These are phyloP conservation scores for Phyllostomus discolor DNA, from an alignment of 2,113 vertebrate species.

Conservation along the genomic window DNA sequence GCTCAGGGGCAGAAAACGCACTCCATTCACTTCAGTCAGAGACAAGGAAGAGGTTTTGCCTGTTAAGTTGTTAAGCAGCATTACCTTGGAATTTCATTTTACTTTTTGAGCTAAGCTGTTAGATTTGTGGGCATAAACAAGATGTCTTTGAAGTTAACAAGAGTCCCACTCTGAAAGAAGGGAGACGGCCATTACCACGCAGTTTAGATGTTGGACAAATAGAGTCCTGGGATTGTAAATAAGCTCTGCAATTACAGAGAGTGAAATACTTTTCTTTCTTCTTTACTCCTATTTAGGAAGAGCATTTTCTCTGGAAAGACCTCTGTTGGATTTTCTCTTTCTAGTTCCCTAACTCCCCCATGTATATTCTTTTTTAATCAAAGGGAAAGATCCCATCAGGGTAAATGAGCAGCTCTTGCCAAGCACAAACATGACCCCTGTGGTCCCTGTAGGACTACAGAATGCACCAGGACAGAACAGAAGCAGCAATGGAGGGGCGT, in stretches of 20 bases:
- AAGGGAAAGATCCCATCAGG: background rate
- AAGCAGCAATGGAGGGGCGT: accelerated
- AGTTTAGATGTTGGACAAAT: background rate
- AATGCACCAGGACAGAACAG: background rate
- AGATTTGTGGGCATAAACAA: background rate
- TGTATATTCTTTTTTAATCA: background rate
- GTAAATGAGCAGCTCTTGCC: background rate
- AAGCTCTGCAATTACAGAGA: background rate
- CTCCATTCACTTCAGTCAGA: background rate
- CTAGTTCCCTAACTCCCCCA: background rate
- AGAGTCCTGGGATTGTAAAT: background rate
- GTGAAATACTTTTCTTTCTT: background rate
- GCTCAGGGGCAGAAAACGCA: accelerated
- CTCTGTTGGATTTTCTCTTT: background rate
- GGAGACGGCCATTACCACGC: background rate
- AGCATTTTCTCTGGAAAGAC: background rate
- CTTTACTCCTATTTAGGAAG: background rate
- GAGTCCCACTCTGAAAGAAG: background rate
- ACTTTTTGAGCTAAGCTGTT: background rate
- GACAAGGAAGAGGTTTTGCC: background rate
- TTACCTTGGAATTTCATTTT: background rate
- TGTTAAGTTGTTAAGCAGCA: background rate
- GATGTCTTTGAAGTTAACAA: slow-evolving; percentile 5
- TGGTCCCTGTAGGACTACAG: background rate
- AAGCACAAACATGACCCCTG: background rate